Evolutionary conservation across 2,797 vertebrate genomes (phyloP), one percentile per base, ranked within the genome.

Genomic region (Oryzias dopingdopingensis): DNA sequence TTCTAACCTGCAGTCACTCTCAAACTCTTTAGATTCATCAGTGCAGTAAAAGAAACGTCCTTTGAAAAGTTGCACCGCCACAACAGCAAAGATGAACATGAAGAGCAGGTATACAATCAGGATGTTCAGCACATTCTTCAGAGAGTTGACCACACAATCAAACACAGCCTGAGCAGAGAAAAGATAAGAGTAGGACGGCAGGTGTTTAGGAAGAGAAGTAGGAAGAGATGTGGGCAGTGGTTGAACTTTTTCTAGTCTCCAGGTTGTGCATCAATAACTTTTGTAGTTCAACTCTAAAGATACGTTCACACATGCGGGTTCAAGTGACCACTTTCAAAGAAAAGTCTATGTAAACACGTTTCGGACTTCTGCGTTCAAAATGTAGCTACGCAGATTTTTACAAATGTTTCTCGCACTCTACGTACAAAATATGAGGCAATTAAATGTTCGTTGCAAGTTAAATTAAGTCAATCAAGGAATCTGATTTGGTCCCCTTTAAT

Each of bases 51-150:
- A 98, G 74, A 98, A 98, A 23, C 95, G 94, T 2, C 96, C 96
- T 82, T 98, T 98, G 83, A 98, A 97, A 13, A 98, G 94, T 86
- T 98, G 96, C 74, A 98, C 96, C 0, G 96, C 96, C 83, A 98
- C 95, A 82, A 98, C 96, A 1, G 96, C 96, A 0, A 98, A 98
- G 88, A 98, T 98, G 89, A 98, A 98, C 96, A 98, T 98, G 93
- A 98, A 98, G 59, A 98, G 95, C 88, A 98, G 93, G 92, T 98
- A 98, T 68, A 98, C 95, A 1, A 98, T 96, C 65, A 98, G 91
- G 90, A 98, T 98, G 90, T 98, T 98, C 79, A 98, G 91, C 65
- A 98, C 96, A 17, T 98, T 98, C 88, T 98, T 98, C 70, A 98
- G 89, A 0, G 96, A 98, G 87, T 98, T 97, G 76, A 98, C 96